Evolutionary conservation across 2,797 vertebrate genomes (phyloP).

Genomic region (Urosaurus nigricauda): DNA sequence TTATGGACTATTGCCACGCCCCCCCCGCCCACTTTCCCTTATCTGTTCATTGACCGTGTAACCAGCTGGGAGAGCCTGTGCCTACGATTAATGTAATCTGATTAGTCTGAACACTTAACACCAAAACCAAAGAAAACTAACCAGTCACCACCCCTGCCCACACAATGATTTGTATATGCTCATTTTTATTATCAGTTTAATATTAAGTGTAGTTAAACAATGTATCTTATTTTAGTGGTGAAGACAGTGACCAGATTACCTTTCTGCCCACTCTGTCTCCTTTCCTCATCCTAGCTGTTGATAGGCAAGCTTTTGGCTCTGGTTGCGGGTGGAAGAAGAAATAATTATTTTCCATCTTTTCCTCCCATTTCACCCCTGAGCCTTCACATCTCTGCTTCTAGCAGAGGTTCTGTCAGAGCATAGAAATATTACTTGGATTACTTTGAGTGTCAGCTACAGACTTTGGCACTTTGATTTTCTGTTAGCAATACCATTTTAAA

Average conservation of each 20-base stretch:
- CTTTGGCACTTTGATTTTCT: not conserved
- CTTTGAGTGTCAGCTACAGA: not conserved
- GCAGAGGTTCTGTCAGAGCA: not conserved
- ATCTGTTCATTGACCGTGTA: no score
- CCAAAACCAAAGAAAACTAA: not conserved
- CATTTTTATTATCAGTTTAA: not conserved
- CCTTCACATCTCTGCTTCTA: not conserved
- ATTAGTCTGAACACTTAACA: not conserved
- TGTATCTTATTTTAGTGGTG: not conserved
- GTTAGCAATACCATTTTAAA: not conserved
- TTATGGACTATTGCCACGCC: no score
- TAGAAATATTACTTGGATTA: no score
- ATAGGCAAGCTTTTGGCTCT: not conserved
- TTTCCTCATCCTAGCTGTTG: not conserved
- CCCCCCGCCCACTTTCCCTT: no score
- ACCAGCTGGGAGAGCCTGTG: no score
- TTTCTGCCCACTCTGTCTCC: not conserved
- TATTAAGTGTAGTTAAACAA: not conserved
- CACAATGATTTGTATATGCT: not conserved
- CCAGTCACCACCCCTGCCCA: no score
- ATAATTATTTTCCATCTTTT: not conserved
- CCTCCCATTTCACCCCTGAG: not conserved
- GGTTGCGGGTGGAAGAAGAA: not conserved
- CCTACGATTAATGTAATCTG: slow-evolving; percentile 1
- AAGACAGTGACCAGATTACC: not conserved